Evolutionary conservation across 2,113 vertebrate genomes (phyloP).

Genomic region (Lepisosteus oculatus): DNA sequence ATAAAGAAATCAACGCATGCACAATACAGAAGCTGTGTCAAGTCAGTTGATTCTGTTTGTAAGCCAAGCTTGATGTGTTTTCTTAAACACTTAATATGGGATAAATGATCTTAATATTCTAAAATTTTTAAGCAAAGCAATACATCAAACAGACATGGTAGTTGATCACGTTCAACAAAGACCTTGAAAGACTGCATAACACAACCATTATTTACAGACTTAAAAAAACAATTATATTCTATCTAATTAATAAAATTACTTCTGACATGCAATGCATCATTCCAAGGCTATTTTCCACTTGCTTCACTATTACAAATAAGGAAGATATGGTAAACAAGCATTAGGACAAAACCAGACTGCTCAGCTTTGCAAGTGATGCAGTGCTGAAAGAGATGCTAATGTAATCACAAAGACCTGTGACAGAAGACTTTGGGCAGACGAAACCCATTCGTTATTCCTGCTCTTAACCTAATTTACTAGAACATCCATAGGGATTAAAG

Average conservation of each 20-base stretch:
- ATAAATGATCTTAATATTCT: conserved; percentile 1
- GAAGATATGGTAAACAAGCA: not conserved
- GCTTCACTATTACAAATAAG: not conserved
- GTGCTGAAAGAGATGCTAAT: conserved; percentile 7
- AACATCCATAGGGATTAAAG: conserved; percentile 34
- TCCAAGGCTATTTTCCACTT: not conserved
- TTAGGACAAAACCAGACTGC: not conserved
- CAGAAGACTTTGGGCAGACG: not conserved
- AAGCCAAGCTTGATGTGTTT: not conserved
- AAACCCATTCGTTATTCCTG: conserved; percentile 34
- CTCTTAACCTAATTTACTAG: conserved; percentile 44
- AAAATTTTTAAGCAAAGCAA: conserved; percentile 21
- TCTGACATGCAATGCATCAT: not conserved
- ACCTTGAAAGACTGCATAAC: not conserved
- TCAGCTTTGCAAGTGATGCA: not conserved
- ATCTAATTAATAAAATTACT: conserved; percentile 4
- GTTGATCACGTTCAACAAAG: conserved; percentile 35
- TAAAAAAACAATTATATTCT: not conserved
- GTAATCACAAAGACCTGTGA: not conserved
- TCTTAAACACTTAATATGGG: not conserved
- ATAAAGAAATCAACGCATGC: conserved; percentile 5
- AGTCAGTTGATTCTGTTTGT: not conserved
- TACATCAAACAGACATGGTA: conserved; percentile 43
- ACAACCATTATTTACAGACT: not conserved
- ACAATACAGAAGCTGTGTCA: not conserved